These are phyloP conservation scores for Calcarius lapponicus DNA, from an alignment of 2,797 vertebrate genomes.

Conservation along the genomic window DNA sequence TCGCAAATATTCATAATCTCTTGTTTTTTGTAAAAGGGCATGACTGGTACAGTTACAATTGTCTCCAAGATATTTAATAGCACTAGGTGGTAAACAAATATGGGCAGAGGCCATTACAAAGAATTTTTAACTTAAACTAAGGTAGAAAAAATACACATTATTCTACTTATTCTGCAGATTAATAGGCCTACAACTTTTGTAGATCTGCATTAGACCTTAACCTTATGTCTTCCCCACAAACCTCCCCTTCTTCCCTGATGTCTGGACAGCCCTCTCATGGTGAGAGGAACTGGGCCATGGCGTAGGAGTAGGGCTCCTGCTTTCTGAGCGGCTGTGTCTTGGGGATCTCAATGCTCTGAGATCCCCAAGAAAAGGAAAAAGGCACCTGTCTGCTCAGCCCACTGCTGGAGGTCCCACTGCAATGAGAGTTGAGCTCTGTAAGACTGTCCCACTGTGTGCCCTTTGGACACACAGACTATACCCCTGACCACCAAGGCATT, in stretches of 20 bases:
- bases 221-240: not conserved
- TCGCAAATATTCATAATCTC: not conserved
- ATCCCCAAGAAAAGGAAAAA: not conserved
- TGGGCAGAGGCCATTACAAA: not conserved
- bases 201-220: not conserved
- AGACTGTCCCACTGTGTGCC: not conserved
- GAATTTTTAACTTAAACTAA: not conserved
- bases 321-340: not conserved
- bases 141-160: not conserved
- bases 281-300: not conserved
- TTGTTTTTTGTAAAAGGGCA: not conserved
- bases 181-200: not conserved
- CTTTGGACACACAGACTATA: not conserved
- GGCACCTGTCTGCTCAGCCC: not conserved
- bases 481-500: not conserved
- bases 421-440: not conserved
- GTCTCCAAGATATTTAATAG: not conserved
- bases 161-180: not conserved
- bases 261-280: not conserved
- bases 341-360: not conserved
- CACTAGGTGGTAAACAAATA: not conserved
- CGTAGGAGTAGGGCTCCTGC: not conserved
- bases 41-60: not conserved
- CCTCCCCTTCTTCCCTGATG: not conserved
- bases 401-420: not conserved